Evolutionary conservation across 1,140 invertebrate species (phyloP), one percentile per base, ranked within the genome.

Genomic region (Saccostrea echinata): DNA sequence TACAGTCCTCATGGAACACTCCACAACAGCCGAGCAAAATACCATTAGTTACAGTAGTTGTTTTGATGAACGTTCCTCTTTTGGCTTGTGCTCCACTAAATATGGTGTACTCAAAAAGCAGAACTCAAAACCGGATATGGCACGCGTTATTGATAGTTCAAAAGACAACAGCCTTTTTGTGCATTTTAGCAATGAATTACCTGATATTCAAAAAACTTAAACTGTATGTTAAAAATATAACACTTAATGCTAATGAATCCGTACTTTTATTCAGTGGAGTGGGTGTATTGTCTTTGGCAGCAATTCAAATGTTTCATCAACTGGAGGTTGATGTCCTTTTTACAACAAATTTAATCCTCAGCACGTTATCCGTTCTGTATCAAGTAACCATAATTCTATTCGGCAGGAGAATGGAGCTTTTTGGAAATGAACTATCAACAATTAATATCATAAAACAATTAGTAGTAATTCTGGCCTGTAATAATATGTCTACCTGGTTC

Each of bases 361-460:
- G 68, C 27, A n/a, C 30, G 68, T 6, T 33, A 27, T 71, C 68
- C 12, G 3, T 71, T 71, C 9, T 71, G 30, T 71, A 71, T 33
- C 68, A 71, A 24, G 27, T 71, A 11, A 71, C 9, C 68, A 30
- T 71, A n/a, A 71, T 71, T 33, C 27, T 71, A 11, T 71, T 33
- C 9, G 68, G 68, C 24, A 71, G 68, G 9, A 27, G 68, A 71
- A 30, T 71, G 27, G 68, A 71, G 6, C 68, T 71, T 6, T 9
- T 71, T 27, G 68, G 68, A 27, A 71, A 71, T 71, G 68, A 71
- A 71, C 30, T 71, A 30, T 30, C 68, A n/a, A 33, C 68, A 27
- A 33, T 71, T 71, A 6, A 30, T 16, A 9, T 30, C 1, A 33
- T 71, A 30, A 24, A 33, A 11, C 68, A 71, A 71, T 33, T 71